Conservation (phyloP, 2,797 vertebrate genomes). For the Alectoris magna region DNA sequence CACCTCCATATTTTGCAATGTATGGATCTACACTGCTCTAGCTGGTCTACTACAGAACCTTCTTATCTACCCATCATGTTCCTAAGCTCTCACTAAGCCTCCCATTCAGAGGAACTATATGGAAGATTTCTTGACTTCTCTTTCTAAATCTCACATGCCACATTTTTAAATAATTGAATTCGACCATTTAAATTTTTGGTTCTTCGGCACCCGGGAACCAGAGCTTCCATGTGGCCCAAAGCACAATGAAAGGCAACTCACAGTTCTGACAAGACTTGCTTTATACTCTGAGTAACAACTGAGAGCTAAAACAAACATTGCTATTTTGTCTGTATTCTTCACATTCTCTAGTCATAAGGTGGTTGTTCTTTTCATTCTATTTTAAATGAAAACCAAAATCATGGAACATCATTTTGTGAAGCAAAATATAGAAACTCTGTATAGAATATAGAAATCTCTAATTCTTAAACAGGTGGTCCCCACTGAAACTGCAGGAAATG, state of each 20-base stretch:
- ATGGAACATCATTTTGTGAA: neutral
- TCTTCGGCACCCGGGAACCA: neutral
- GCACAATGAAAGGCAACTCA: accelerated
- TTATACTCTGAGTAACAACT: neutral
- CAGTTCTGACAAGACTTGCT: neutral
- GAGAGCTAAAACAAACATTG: neutral
- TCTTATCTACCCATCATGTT: neutral
- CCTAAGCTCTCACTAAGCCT: neutral
- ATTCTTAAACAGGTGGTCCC: neutral
- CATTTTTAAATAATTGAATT: neutral
- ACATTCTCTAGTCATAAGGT: neutral
- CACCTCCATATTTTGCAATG: neutral
- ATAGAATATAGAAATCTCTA: neutral
- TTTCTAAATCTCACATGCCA: neutral
- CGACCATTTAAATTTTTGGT: neutral
- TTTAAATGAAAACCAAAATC: neutral
- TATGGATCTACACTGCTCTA: neutral
- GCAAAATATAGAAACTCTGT: neutral
- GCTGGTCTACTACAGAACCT: neutral
- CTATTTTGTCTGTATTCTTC: neutral
- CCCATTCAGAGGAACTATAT: neutral
- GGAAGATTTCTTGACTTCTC: neutral
- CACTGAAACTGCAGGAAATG: neutral
- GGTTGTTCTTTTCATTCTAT: neutral
- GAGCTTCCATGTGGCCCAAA: neutral